These are phyloP conservation scores for Orthosia cruda DNA, from an alignment of 2,888 invertebrate genomes.

Conservation along the genomic window DNA sequence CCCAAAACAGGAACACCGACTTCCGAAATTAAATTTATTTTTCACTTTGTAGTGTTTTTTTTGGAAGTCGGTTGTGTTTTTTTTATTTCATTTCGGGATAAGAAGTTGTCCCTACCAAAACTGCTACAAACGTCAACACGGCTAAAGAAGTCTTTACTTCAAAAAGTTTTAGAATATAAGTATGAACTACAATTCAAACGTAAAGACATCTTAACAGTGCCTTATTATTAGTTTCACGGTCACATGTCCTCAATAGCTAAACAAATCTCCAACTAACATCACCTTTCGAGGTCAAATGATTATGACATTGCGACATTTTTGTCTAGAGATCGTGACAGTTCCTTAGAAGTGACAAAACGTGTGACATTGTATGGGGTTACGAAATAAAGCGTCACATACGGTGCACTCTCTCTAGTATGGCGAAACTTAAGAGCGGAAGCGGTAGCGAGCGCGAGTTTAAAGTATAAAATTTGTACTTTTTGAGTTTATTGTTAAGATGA, in stretches of 20 bases:
- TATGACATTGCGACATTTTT: conserved; percentile 19
- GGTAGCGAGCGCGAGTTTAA: background rate
- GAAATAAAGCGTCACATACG: conserved; percentile 42
- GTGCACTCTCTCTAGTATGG: conserved; percentile 37
- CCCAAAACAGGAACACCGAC: no score
- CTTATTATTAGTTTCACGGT: background rate
- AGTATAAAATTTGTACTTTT: background rate
- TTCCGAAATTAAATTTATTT: no score
- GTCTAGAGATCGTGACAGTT: conserved; percentile 9
- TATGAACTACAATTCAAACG: no score
- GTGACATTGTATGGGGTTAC: conserved; percentile 44
- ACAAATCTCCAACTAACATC: background rate
- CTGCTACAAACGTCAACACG: no score
- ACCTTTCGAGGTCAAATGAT: conserved; percentile 35
- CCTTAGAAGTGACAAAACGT: conserved; percentile 26
- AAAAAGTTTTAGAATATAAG: no score
- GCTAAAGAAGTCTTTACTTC: no score
- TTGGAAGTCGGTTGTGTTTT: no score
- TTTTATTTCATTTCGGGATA: no score
- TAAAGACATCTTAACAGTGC: background rate
- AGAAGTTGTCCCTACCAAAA: no score
- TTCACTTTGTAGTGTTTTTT: no score
- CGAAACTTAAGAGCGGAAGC: background rate
- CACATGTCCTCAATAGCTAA: background rate
- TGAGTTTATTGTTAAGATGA: background rate